Evolutionary conservation across 2,113 vertebrate genomes (phyloP), one percentile per base, ranked within the genome.

Genomic region (Sturnira hondurensis): DNA sequence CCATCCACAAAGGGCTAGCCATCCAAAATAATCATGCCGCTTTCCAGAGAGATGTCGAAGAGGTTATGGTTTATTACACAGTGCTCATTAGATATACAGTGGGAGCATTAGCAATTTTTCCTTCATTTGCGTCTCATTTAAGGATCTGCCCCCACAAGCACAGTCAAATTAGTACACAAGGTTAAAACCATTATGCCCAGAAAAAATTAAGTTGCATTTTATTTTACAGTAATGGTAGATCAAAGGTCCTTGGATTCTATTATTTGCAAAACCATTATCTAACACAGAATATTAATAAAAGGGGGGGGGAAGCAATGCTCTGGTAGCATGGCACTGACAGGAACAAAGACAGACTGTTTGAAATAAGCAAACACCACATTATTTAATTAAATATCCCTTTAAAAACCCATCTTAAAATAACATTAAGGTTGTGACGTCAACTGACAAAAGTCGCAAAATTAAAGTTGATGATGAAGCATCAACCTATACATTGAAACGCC

Each of bases 41-140:
- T 99, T 99, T 98, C 98, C 98, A 98, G 98, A 98, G 98, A 98
- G 98, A 98, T 98, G 98, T 98, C 98, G 97, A 98, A 99, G 98
- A 99, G 99, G 99, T 99, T 99, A 99, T 98, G 98, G 98, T 99
- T 99, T 99, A 99, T 99, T 99, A 99, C 98, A 98, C 99, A 98
- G 98, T 97, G 97, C 98, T 99, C 98, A 99, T 99, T 99, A 99
- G 98, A 98, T 98, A 98, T 98, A 98, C 98, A 97, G 98, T 97
- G 98, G 98, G 98, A 98, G 98, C 98, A 98, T 98, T 98, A 98
- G 98, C 98, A 98, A 98, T 98, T 98, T 98, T 98, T 98, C 97
- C 98, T 98, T 98, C 98, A 98, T 98, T 98, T 98, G 98, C 86
- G 97, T 98, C 98, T 98, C 98, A 98, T 98, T 98, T 98, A 98